Evolutionary conservation across 1,140 invertebrate species (phyloP).

Genomic region (Drosophila nannoptera): DNA sequence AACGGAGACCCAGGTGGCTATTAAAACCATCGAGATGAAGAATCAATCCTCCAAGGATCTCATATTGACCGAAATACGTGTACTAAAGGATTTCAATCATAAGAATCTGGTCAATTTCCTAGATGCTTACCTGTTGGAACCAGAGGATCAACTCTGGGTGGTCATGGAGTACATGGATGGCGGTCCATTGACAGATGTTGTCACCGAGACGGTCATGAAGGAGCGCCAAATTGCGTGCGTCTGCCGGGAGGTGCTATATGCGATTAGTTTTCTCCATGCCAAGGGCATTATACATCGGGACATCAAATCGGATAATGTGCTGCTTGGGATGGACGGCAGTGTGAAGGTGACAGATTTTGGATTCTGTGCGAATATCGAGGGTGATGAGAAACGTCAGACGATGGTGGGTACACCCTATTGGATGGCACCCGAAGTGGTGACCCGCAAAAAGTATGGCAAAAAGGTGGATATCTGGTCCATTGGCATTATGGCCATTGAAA

Average conservation of each 20-base stretch:
- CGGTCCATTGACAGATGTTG: slow-evolving; percentile 97
- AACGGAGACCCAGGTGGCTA: slow-evolving; percentile 90
- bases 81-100: slow-evolving; percentile 95
- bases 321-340: slow-evolving; percentile 96
- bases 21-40: slow-evolving; percentile 96
- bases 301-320: slow-evolving; percentile 97
- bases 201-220: slow-evolving; percentile 98
- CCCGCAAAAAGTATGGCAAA: slow-evolving; percentile 89
- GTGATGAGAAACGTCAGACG: slow-evolving; percentile 96
- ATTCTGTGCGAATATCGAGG: slow-evolving; percentile 94
- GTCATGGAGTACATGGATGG: slow-evolving; percentile 97
- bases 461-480: slow-evolving; percentile 98
- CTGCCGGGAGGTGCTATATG: slow-evolving; percentile 94
- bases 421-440: slow-evolving; percentile 95
- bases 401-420: slow-evolving; percentile 95
- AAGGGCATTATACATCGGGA: slow-evolving; percentile 95
- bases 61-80: slow-evolving; percentile 96
- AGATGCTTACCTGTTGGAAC: slow-evolving; percentile 90
- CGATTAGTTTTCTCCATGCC: slow-evolving; percentile 93
- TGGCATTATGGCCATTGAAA: slow-evolving; percentile 97
- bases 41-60: slow-evolving; percentile 97
- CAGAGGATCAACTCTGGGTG: slow-evolving; percentile 95
- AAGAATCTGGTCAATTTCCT: slow-evolving; percentile 98
- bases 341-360: slow-evolving; percentile 99
- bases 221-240: slow-evolving; percentile 98